Base-by-base conservation (phyloP, 2,113 vertebrate genomes). In the Macquaria australasica region DNA sequence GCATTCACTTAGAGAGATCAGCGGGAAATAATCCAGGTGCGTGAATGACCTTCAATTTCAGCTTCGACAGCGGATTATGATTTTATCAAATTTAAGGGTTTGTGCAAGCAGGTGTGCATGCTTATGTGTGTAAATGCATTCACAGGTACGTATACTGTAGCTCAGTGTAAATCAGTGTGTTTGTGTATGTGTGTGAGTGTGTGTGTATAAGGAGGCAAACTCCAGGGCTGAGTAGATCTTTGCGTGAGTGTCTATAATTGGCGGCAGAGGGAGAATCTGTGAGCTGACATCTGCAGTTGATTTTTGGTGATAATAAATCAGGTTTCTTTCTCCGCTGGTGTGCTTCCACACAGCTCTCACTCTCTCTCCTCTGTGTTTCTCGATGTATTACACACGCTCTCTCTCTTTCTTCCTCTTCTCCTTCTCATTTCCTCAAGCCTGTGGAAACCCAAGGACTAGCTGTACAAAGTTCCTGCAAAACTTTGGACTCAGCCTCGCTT, bases 301-400 rank as follows among this genome's bases (percentile, higher is more conserved):
- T 97, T 97, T 94, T 96, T 89, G 87, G 95, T 93, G 96, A 96
- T 95, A 97, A 97, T 97, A 97, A 97, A 97, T 97, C 96, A 97
- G 96, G 88, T 95, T 95, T 95, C 91, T 94, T 91, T 95, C 94
- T 94, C 87, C 48, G 86, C 90, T 95, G 92, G 92, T 95, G 89
- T 89, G 91, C 90, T 93, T 95, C 93, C 91, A 95, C 83, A 83
- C 79, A 59, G 86, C 88, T 92, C 92, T 94, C 77, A n/a, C 81
- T 90, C 87, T 84, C 69, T 74, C 86, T 76, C 75, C 51, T 87
- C 77, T 84, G 79, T 82, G 60, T 83, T 75, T 78, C 73, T 87
- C 53, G 73, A 20, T 79, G 59, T 83, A 55, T 86, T 69, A 79
- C 88, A 83, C 83, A 74, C 82, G 79, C 82, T 73, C 79, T 18